Base-by-base conservation (phyloP, 2,113 vertebrate genomes). In the Myxocyprinus asiaticus region DNA sequence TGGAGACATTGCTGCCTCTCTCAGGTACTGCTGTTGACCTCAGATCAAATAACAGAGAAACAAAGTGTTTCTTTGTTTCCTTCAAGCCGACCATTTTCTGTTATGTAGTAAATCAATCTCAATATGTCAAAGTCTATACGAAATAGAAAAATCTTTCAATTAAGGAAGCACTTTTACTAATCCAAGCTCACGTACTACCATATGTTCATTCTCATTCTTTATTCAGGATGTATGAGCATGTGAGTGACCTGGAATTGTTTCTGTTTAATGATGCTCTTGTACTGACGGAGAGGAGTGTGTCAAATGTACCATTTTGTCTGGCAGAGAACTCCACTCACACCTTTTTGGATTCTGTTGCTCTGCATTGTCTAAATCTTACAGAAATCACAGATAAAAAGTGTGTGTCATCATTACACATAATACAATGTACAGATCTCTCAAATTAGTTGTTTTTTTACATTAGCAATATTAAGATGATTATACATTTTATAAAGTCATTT, bases 241-340 rank as follows among this genome's bases (percentile, higher is more conserved):
- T 76, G 55, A 84, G 0, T 0, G 91, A 96, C 1, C 84, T 95
- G 51, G 91, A 90, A n/a, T 86, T 95, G 75, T 95, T 96, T 83
- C 92, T 96, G 81, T 95, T 95, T 82, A 95, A 83, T 0, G 94
- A 95, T 0, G 85, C 86, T 5, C 69, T 93, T 73, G 83, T 94
- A 58, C 47, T 95, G 83, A 92, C 89, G 0, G 82, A 79, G 15
- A 82, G 84, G 47, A 76, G 53, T 2, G 88, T 87, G 6, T 86
- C 76, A 11, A 85, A 94, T 6, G 85, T 78, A 11, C 91, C 93
- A 2, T 96, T 93, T 87, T 82, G 90, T n/a, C 43, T 83, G 77
- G 82, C 83, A 43, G 77, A 83, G 71, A 87, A 81, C 12, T 84
- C 88, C 59, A 87, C 91, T 8, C 92, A 94, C 89, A 91, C 89